These are phyloP conservation scores for Mormyrops attenuatus DNA, from an alignment of 2,797 vertebrate species.

Conservation along the genomic window DNA sequence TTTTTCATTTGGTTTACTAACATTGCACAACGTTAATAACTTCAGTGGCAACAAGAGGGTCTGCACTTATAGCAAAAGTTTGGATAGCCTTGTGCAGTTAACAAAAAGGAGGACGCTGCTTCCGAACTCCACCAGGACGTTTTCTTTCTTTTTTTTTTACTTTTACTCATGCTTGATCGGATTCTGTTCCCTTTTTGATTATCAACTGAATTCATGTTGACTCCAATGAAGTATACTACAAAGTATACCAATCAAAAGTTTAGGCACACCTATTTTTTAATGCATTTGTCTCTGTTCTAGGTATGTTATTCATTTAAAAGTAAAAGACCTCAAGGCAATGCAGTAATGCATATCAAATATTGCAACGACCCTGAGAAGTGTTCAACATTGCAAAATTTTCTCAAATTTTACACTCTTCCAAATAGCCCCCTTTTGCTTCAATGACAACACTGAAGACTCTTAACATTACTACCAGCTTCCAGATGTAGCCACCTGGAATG, in stretches of 20 bases:
- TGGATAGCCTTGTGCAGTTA: background rate
- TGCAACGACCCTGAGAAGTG: background rate
- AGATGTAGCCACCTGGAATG: background rate
- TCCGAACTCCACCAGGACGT: background rate
- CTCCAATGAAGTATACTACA: background rate
- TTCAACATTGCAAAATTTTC: background rate
- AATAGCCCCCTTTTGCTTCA: background rate
- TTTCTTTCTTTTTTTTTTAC: constrained; percentile 7
- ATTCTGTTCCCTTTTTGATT: background rate
- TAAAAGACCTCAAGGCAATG: background rate
- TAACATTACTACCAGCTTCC: background rate
- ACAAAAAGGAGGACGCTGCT: background rate
- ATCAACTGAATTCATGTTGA: background rate
- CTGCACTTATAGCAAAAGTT: background rate
- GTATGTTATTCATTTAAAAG: background rate
- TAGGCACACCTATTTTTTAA: background rate
- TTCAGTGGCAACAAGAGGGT: background rate
- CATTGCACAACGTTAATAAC: constrained; percentile 20
- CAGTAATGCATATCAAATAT: background rate
- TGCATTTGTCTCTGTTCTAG: background rate
- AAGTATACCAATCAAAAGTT: background rate
- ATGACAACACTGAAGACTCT: background rate
- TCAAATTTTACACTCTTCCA: background rate
- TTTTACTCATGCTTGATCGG: background rate
- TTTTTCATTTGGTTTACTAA: constrained; percentile 41